Evolutionary conservation across 2,113 vertebrate species (phyloP), one percentile per base, ranked within the genome.

Genomic region (Chroicocephalus ridibundus): DNA sequence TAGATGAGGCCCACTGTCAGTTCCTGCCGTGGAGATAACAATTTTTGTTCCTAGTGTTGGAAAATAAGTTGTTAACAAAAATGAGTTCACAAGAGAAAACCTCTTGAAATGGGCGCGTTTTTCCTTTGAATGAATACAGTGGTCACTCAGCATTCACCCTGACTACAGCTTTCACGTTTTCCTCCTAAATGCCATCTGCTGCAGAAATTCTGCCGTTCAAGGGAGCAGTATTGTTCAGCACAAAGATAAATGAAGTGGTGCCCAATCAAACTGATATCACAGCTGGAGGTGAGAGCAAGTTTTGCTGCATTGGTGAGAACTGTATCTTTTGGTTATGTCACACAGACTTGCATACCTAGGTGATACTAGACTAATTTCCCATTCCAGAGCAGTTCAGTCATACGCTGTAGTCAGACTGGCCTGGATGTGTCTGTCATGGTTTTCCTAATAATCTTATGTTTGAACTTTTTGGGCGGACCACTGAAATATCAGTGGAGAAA

Each of bases 231-330:
- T 87, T 95, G 65, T 96, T 97, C 70, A 90, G 82, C 88, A 93
- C 74, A 90, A 94, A 90, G 82, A 85, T 90, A 82, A 90, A 86
- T 94, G 84, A 95, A 87, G 86, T 93, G 72, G 15, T 91, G 77
- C 65, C 60, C 46, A 91, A 2, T 94, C 84, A 91, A 93, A 95
- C 77, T 91, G 95, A 49, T 93, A 84, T 29, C 84, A 86, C 77
- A 82, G 69, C 42, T 94, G 82, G 65, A 93, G 84, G 55, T 91
- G 95, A 96, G 90, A 97, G 95, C 60, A 71, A 95, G 77, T 75
- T 91, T 93, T 89, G 92, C 69, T 91, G 81, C 57, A 4, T 51
- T 94, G 90, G 81, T 94, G 90, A 94, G 74, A 90, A 11, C 51
- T 79, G 0, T 57, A 17, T 86, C 7, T n/a, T 96, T 86, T 75